phyloP scores from a whole-genome alignment of 2,888 invertebrate species.

The Cataglyphis albicans region DNA sequence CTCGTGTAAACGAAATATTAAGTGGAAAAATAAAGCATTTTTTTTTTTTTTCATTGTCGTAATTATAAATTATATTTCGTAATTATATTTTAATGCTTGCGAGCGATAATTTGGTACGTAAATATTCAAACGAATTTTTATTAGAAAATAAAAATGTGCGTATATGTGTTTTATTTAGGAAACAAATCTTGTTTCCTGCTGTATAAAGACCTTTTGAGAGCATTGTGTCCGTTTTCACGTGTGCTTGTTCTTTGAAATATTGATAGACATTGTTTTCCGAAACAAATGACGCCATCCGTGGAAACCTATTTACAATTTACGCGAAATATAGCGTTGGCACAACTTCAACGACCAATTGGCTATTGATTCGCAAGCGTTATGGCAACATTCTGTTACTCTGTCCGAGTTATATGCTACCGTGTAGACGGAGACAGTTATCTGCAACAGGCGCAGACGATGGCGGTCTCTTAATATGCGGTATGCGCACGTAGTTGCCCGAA shows the following conservation, averaged over 20 bases:
- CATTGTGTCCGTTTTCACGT: background rate
- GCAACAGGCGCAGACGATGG: constrained; percentile 43
- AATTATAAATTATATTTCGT: background rate
- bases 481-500: constrained; percentile 29
- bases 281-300: constrained; percentile 45
- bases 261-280: constrained; percentile 45
- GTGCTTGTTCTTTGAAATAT: constrained; percentile 42
- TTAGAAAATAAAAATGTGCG: background rate
- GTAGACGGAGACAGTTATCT: constrained; percentile 44
- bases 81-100: background rate
- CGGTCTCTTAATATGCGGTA: constrained; percentile 35
- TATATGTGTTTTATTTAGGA: too few relatives aligned
- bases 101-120: background rate
- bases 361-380: constrained; percentile 51
- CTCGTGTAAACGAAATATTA: background rate
- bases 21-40: background rate
- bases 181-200: background rate
- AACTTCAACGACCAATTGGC: constrained; percentile 52
- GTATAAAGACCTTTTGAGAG: background rate
- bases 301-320: constrained; percentile 55
- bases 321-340: constrained; percentile 53
- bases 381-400: constrained; percentile 41
- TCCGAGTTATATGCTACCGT: constrained; percentile 17
- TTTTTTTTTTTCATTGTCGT: background rate
- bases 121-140: background rate